Evolutionary conservation across 2,113 vertebrate species (phyloP).

Genomic region (Apodemus sylvaticus): DNA sequence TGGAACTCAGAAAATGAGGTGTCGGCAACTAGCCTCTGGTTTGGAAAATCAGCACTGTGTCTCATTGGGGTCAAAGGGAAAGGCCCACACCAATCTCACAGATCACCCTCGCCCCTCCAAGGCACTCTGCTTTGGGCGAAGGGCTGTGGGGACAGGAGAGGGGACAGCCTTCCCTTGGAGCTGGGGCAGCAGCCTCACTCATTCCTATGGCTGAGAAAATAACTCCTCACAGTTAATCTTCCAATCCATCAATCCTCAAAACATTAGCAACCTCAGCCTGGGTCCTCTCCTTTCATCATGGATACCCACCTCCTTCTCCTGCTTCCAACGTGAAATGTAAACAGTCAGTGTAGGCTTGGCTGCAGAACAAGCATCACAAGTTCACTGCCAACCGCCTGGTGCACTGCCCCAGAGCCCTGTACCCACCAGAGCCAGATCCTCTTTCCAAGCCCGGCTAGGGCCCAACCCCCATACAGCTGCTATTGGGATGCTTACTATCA

Average conservation of each 20-base stretch:
- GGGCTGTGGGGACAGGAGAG: not conserved
- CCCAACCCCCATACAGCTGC: not conserved
- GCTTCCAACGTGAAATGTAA: not conserved
- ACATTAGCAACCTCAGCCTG: not conserved
- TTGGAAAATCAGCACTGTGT: not conserved
- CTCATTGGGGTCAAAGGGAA: not conserved
- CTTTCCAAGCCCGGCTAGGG: not conserved
- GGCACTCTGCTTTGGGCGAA: not conserved
- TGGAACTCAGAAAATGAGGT: not conserved
- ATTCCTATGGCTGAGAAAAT: slow-evolving; percentile 57
- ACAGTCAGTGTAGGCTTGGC: not conserved
- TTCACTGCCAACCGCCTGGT: not conserved
- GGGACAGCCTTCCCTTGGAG: not conserved
- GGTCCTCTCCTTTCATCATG: not conserved
- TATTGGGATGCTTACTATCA: not conserved
- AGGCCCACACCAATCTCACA: not conserved
- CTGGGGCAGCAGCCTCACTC: not conserved
- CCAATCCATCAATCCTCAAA: not conserved
- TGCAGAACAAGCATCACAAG: not conserved
- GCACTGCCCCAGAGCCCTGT: not conserved
- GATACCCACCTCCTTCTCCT: not conserved
- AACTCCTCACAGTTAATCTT: not conserved
- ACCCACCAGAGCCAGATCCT: not conserved
- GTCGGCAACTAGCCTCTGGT: not conserved
- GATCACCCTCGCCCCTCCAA: not conserved